Evolutionary conservation across 2,888 invertebrate genomes (phyloP).

Genomic region (Clostera curtula): DNA sequence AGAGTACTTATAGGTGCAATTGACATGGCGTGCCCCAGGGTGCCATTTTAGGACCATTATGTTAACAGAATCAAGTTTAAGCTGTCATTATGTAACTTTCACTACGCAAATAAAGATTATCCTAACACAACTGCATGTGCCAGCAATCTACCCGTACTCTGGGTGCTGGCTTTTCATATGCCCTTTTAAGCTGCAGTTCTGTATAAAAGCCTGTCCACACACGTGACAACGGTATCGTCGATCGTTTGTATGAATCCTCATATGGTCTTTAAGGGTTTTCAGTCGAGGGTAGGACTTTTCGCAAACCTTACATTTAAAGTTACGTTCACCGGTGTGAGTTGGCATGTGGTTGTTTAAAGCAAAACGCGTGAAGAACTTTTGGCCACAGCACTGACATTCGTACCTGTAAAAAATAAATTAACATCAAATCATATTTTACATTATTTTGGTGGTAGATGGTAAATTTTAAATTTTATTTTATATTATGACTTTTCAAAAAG

Average conservation of each 20-base stretch:
- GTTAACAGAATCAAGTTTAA: no score
- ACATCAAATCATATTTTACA: no score
- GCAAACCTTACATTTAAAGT: slow-evolving; percentile 60
- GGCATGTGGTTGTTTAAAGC: slow-evolving; percentile 64
- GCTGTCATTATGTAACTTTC: no score
- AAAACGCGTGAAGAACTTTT: slow-evolving; percentile 63
- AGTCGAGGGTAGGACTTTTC: slow-evolving; percentile 58
- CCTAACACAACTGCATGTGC: no score
- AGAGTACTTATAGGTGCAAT: no score
- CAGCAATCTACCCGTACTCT: slow-evolving; percentile 45
- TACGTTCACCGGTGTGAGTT: slow-evolving; percentile 56
- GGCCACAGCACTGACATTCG: slow-evolving; percentile 59
- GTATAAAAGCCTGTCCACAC: slow-evolving; percentile 63
- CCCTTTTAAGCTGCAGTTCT: slow-evolving; percentile 61
- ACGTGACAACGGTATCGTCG: slow-evolving; percentile 49
- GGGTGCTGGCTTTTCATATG: slow-evolving; percentile 65
- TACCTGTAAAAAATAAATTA: slow-evolving; percentile 31
- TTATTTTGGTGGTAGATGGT: no score
- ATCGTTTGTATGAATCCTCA: slow-evolving; percentile 58
- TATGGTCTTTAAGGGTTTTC: slow-evolving; percentile 58
- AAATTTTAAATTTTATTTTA: no score
- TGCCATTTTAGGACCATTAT: no score
- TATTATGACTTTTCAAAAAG: no score
- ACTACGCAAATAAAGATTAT: no score
- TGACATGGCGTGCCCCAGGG: no score